These are phyloP conservation scores for Argyresthia albistria DNA, from an alignment of 2,888 invertebrate species.

Conservation along the genomic window DNA sequence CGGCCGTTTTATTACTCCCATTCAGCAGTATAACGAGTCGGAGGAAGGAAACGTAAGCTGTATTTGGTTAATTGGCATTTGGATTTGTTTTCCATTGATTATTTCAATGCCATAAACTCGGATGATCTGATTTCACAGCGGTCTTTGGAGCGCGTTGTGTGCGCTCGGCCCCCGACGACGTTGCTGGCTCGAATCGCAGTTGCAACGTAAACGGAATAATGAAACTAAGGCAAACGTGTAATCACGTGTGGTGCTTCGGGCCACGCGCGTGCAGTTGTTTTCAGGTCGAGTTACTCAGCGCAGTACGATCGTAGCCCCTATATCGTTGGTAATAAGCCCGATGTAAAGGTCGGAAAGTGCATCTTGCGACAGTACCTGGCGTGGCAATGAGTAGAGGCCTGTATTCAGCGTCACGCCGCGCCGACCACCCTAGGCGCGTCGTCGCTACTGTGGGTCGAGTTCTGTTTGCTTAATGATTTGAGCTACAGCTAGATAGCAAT, in stretches of 20 bases:
- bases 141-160: too few relatives aligned
- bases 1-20: conserved; percentile 40
- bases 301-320: neutral
- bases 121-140: neutral
- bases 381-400: neutral
- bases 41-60: neutral
- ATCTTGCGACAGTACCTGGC: neutral
- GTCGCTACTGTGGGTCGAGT: conserved; percentile 15
- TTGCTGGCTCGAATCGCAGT: neutral
- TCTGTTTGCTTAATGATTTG: conserved; percentile 7
- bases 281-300: neutral
- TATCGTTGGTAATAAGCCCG: neutral
- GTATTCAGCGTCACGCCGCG: neutral
- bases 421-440: conserved; percentile 1
- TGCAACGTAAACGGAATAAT: conserved; percentile 48
- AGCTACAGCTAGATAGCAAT: too few relatives aligned
- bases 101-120: neutral
- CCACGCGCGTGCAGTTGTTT: neutral
- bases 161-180: neutral
- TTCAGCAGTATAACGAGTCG: neutral
- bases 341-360: too few relatives aligned
- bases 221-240: conserved; percentile 45
- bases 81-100: neutral
- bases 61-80: neutral
- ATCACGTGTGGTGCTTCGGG: conserved; percentile 33